A percentile compares a stretch with the other conserved stretches of the same genome.
phyloP scores from a whole-genome alignment of 1,140 invertebrate genomes.

The Apocrypta bakeri region DNA sequence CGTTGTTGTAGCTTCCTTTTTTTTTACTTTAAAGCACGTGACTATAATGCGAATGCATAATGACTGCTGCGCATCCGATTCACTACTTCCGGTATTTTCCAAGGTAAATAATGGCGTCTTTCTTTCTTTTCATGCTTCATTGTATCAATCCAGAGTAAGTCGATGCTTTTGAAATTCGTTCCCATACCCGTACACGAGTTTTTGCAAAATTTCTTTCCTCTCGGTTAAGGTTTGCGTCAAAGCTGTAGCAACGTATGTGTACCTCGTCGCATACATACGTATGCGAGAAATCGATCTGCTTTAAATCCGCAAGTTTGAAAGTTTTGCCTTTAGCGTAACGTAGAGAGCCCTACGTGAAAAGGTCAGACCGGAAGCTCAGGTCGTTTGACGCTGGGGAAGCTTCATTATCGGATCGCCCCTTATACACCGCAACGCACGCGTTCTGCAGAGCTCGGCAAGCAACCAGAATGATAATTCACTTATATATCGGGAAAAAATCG shows the following conservation, averaged over 20 bases:
- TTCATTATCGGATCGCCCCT: conserved; percentile 22
- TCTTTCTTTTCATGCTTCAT: no score
- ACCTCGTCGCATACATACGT: background rate
- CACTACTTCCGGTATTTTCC: background rate
- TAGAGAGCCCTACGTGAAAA: background rate
- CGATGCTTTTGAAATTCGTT: background rate
- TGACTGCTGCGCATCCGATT: background rate
- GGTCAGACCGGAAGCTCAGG: conserved; percentile 14
- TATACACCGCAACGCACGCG: background rate
- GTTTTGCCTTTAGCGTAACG: background rate
- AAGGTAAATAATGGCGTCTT: background rate
- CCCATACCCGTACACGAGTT: no score
- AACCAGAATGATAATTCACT: conserved; percentile 21
- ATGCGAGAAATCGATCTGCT: background rate
- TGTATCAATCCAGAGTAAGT: background rate
- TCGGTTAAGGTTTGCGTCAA: background rate
- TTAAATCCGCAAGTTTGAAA: conserved; percentile 19
- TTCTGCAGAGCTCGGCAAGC: background rate
- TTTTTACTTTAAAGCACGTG: background rate
- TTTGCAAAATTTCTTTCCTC: background rate
- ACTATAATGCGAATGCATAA: background rate
- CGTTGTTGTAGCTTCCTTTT: background rate
- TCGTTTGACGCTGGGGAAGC: conserved; percentile 10
- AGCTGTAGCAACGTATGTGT: background rate
- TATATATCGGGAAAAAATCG: background rate